Evolutionary conservation across 1,140 invertebrate genomes (phyloP), one percentile per base, ranked within the genome.

Genomic region (Caerostris darwini): DNA sequence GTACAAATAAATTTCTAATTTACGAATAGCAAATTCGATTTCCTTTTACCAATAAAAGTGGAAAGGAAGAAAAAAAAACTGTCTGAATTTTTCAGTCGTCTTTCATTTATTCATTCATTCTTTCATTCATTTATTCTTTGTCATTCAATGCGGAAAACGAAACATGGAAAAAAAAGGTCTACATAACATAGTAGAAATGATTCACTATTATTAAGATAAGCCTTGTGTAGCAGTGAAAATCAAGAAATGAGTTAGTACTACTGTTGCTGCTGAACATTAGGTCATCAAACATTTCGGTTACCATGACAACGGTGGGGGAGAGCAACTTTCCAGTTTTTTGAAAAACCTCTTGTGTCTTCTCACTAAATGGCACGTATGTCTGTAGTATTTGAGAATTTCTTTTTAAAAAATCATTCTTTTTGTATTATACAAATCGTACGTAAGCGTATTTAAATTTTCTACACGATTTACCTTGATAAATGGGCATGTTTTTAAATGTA

Each of bases 201-300:
- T 10, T 53, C n/a, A 14, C 69, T 5, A 10, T 50, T 53, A 77
- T 53, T 53, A 77, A 77, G 34, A 77, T 50, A 77, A 12, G 34
- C 5, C 7, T 34, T 3, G 12, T 50, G 50, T 19, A 50, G 8
- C 8, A 8, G n/a, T 77, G 69, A 77, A 71, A 77, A 77, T 77
- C 7, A 53, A 53, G 69, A 10, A 77, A 77, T 34, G 69, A 50
- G 69, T 77, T 77, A 53, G 19, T 77, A 7, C 34, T 77, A 12
- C 34, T 77, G 69, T 34, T 77, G 69, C 69, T 77, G 69, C 14
- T 17, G 69, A 12, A 14, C 34, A 77, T 77, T 77, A 53, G 69
- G 10, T 77, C 69, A 53, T 77, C 34, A 77, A 77, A 77, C 69
- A 77, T 77, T 77, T 77, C 34, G 34, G 69, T 77, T 77, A 10